These are phyloP conservation scores for Merops nubicus DNA, from an alignment of 2,113 vertebrate species.

Conservation along the genomic window DNA sequence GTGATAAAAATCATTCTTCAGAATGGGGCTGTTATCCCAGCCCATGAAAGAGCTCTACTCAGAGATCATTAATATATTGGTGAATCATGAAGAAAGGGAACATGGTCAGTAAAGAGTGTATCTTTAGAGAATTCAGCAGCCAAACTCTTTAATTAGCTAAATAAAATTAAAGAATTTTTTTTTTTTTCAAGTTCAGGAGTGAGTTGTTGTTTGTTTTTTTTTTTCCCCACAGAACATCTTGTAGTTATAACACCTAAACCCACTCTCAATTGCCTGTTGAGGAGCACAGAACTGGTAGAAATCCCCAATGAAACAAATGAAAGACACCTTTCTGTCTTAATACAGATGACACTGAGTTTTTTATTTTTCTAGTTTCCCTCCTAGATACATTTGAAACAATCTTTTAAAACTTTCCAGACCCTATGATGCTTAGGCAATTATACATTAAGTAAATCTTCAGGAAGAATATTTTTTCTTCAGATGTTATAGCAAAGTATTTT, in stretches of 20 bases:
- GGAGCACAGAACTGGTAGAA: background rate
- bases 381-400: background rate
- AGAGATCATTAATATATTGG: background rate
- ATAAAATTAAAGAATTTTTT: background rate
- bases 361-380: background rate
- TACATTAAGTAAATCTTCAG: background rate
- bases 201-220: background rate
- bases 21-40: background rate
- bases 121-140: background rate
- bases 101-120: background rate
- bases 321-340: background rate
- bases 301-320: background rate
- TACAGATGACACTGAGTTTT: background rate
- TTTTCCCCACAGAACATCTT: background rate
- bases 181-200: background rate
- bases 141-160: background rate
- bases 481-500: background rate
- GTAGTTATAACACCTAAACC: background rate
- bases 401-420: background rate
- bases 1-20: background rate
- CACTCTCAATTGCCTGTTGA: background rate
- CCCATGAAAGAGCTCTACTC: background rate
- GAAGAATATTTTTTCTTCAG: background rate
- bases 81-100: background rate
- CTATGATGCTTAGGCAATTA: background rate